A percentile compares a stretch with the other conserved stretches of the same genome.
Conservation (phyloP, 92 coral and sea anemone species). For the Porites divaricata region DNA sequence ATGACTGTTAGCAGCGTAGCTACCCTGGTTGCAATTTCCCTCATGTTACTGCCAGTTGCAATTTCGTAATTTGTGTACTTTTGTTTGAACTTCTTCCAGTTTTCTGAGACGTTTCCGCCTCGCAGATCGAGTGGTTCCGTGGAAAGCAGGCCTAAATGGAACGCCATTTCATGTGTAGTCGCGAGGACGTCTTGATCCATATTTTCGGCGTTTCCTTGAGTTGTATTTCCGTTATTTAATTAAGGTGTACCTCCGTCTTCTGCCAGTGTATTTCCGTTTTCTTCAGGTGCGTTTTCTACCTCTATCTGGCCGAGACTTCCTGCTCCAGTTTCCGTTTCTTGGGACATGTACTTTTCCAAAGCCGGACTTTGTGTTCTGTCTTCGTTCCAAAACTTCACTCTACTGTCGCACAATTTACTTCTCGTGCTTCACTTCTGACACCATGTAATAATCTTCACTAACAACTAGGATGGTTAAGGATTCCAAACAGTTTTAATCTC, state of each 20-base stretch:
- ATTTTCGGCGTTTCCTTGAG: not conserved
- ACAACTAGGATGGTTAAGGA: no score
- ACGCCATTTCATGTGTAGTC: conserved; percentile 35
- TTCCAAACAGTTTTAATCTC: no score
- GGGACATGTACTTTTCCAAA: conserved; percentile 12
- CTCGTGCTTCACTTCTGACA: no score
- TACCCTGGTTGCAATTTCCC: no score
- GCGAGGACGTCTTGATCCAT: not conserved
- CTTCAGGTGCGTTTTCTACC: not conserved
- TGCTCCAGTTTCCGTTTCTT: not conserved
- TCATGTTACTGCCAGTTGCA: no score
- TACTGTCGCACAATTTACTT: no score
- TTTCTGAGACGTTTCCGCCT: no score
- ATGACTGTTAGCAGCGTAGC: conserved; percentile 11
- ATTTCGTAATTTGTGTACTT: no score
- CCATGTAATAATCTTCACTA: no score
- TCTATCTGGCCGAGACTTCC: not conserved
- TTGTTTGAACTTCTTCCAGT: no score
- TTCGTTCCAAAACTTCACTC: not conserved
- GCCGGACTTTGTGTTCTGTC: not conserved
- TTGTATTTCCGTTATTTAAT: not conserved
- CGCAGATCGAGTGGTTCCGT: no score
- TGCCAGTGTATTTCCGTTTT: not conserved
- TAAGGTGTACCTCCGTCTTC: not conserved
- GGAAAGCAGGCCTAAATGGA: conserved; percentile 3